phyloP scores from a whole-genome alignment of 1,140 invertebrate species.

The Nixonia krombeini region DNA sequence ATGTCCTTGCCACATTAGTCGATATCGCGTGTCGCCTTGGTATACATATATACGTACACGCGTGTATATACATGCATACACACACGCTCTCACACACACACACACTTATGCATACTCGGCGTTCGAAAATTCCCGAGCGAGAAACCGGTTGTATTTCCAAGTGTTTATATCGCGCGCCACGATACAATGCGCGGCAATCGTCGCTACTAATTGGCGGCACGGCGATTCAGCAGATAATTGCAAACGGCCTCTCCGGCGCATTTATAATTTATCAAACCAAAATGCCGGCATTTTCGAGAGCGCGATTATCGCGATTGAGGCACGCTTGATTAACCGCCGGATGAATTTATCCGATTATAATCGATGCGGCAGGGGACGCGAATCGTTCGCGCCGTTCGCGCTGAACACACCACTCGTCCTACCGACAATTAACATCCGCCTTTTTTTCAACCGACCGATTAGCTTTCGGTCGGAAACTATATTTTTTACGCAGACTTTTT shows the following conservation, averaged over 20 bases:
- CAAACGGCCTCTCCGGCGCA: not conserved
- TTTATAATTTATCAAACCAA: not conserved
- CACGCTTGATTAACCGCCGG: conserved; percentile 4
- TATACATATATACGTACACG: no score
- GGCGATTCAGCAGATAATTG: not conserved
- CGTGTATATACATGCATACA: no score
- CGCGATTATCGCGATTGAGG: not conserved
- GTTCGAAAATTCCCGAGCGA: not conserved
- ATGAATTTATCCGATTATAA: conserved; percentile 7
- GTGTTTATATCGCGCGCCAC: conserved; percentile 2
- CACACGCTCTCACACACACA: no score
- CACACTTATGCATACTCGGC: no score
- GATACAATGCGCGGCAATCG: conserved; percentile 4
- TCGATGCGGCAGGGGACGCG: not conserved
- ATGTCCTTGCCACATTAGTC: no score
- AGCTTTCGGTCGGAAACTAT: no score
- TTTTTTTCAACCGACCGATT: no score
- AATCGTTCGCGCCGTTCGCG: no score
- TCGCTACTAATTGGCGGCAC: conserved; percentile 1
- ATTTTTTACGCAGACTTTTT: no score
- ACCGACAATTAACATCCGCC: no score
- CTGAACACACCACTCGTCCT: no score
- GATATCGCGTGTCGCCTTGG: no score
- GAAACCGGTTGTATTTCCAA: not conserved
- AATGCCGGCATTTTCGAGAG: not conserved